Evolutionary conservation across 1,140 invertebrate genomes (phyloP), one percentile per base, ranked within the genome.

Genomic region (Drosophila sp.): DNA sequence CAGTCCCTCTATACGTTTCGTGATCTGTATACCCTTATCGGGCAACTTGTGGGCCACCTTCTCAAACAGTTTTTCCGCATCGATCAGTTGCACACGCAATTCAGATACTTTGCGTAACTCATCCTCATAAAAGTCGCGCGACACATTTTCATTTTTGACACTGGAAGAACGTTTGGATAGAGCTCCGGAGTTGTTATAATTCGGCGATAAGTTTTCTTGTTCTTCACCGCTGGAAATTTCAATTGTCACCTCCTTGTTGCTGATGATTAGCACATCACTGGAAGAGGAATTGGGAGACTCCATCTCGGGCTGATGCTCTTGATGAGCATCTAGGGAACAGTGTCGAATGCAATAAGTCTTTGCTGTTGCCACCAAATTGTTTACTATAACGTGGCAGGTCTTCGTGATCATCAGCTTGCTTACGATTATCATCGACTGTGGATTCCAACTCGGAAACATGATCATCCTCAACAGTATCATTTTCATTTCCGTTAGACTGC

Each of bases 231-330:
- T 89, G 4, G 69, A 84, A 43, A 91, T 86, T 53, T 91, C 90
- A 27, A 91, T 91, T 3, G 80, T 56, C 4, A 59, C 43, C 27
- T 91, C 76, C 40, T 62, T 86, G 43, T 73, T 74, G 62, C 73
- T 91, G 1, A 90, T 38, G 4, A 91, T 72, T 6, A 89, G 54
- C 5, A 91, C 78, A 54, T 91, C 90, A 41, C 90, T 91, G 27
- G 71, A 18, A 1, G 53, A 69, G 1, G 89, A 91, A 9, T 81
- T 76, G 2, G 41, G 65, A 0, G 46, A 38, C 8, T 43, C 25
- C 7, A 7, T 5, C n/a, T 16, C 16, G 14, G 14, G 40, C 4
- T 29, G 45, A 16, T 43, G 21, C 34, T 9, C 18, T 18, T 45
- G 27, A 4, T 36, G 41, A 14, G 40, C 14, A 2, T 57, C n/a